Base-by-base conservation (phyloP, 2,797 vertebrate species). In the Falco cherrug region DNA sequence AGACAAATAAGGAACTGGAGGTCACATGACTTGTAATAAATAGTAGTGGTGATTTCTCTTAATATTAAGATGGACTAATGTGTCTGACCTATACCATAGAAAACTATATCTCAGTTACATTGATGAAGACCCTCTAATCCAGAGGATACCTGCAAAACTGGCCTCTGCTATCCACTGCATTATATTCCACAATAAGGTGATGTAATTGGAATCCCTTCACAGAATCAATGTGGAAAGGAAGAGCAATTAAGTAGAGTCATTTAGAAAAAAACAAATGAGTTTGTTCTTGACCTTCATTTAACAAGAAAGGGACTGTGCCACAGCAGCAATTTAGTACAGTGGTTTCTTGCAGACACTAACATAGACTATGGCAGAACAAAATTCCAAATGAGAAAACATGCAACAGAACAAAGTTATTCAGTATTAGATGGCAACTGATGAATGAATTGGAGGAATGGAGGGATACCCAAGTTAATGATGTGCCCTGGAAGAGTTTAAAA, bases 211-310 rank as follows among this genome's bases (percentile, higher is more conserved):
- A 96, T 85, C 39, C 56, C 90, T 91, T 93, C 86, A 96, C 31
- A 61, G 54, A 93, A 92, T 97, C 93, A 84, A 80, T 92, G 89
- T 67, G 59, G 21, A 91, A 96, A 94, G 84, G 78, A 96, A 79
- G 50, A 73, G 22, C 50, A 96, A 96, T 96, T 95, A 90, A 81
- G 76, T 37, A 86, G 63, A 91, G 21, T 81, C 10, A 92, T 79
- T 81, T 77, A 89, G 87, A 70, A 84, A 82, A 97, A 86, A 35
- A 16, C 57, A 90, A 73, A 90, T 79, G 16, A 41, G 21, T 74
- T 67, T 89, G 17, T 80, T 73, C 75, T 85, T 96, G 78, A 96
- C 86, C 80, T 97, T 97, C 93, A 70, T 85, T 96, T 96, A 95
- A 87, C 17, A 84, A 57, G 78, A 91, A 94, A 79, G 13, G 3